A percentile compares a stretch with the other conserved stretches of the same genome.
Conservation (phyloP, 2,797 vertebrate species). For the Otolemur crassicaudatus region DNA sequence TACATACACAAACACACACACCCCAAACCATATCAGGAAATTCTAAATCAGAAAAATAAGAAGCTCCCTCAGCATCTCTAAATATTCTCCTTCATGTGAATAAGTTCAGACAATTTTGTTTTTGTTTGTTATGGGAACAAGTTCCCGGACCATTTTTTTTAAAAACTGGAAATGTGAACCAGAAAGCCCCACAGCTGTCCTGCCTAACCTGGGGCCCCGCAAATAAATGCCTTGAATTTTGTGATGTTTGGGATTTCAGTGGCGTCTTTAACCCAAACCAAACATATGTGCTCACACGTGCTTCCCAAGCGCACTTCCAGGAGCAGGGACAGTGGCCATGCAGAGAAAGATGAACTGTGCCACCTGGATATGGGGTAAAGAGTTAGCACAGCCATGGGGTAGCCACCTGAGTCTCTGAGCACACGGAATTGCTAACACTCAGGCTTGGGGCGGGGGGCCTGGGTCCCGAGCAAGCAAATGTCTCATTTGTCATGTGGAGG, state of each 20-base stretch:
- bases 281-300: not conserved
- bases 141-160: not conserved
- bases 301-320: not conserved
- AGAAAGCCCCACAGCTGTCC: not conserved
- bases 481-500: not conserved
- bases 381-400: no score
- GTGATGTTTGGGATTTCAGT: not conserved
- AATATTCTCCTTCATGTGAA: not conserved
- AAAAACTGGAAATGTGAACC: not conserved
- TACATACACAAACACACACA: no score
- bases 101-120: not conserved
- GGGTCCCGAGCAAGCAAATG: not conserved
- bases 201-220: not conserved
- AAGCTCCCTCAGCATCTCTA: not conserved
- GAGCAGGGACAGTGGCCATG: rapidly evolving
- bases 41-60: slow-evolving; percentile 49
- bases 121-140: not conserved
- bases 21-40: not conserved
- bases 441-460: rapidly evolving
- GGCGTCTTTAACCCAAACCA: not conserved
- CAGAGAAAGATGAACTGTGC: not conserved
- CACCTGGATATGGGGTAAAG: rapidly evolving
- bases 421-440: not conserved
- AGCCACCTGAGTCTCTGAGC: not conserved
- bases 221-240: not conserved